These are phyloP conservation scores for Melinopterus prodromus DNA, from an alignment of 2,888 invertebrate genomes.

Conservation along the genomic window DNA sequence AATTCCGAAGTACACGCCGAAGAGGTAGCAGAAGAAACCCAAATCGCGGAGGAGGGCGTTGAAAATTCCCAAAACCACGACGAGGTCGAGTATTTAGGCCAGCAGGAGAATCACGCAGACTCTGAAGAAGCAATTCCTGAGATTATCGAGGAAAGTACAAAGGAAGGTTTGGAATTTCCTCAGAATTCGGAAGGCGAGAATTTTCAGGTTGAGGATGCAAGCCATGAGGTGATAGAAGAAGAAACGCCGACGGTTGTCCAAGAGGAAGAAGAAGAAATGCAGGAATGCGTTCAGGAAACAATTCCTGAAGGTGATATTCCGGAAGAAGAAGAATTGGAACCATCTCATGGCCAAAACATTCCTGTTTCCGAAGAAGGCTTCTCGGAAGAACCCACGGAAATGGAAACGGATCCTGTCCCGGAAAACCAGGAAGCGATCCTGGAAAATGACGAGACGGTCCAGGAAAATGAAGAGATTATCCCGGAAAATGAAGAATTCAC, in stretches of 20 bases:
- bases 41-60: neutral
- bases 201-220: neutral
- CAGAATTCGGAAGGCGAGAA: neutral
- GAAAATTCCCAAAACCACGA: neutral
- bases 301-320: too few relatives aligned
- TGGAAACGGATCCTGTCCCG: neutral
- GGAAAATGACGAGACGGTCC: conserved; percentile 43
- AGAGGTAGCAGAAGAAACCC: conserved; percentile 9
- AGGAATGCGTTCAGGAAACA: conserved; percentile 9
- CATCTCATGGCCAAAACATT: neutral
- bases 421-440: conserved; percentile 36
- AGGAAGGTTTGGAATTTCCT: neutral
- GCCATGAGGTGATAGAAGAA: neutral
- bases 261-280: neutral
- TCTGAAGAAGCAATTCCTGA: neutral
- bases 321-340: conserved; percentile 8
- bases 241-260: neutral
- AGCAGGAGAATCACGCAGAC: neutral
- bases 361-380: neutral
- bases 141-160: neutral
- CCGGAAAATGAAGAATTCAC: conserved; percentile 36
- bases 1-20: neutral
- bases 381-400: neutral
- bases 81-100: neutral
- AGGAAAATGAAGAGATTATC: conserved; percentile 40